Evolutionary conservation across 2,888 invertebrate species (phyloP).

Genomic region (Brenthis hecate): DNA sequence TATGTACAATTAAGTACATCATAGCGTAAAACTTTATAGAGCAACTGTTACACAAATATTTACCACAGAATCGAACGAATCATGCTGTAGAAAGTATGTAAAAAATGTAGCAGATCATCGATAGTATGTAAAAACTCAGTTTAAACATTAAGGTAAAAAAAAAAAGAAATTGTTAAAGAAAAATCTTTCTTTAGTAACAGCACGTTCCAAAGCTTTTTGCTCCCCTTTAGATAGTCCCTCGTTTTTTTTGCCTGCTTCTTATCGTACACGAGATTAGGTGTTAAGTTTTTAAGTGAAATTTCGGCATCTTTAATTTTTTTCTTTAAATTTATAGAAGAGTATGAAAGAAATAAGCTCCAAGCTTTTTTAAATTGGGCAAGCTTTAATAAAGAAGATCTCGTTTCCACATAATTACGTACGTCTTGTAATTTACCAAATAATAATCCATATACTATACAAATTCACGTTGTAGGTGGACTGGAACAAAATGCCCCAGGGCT

Average conservation of each 20-base stretch:
- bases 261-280: conserved; percentile 72
- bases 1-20: no score
- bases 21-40: no score
- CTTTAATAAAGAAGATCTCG: no score
- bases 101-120: conserved; percentile 12
- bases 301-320: conserved; percentile 53
- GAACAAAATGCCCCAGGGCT: no score
- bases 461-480: no score
- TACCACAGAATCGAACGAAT: no score
- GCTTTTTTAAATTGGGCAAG: no score
- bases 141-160: conserved; percentile 4
- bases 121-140: neutral
- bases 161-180: neutral
- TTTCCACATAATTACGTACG: no score
- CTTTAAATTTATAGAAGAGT: conserved; percentile 42
- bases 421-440: no score
- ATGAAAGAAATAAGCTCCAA: no score
- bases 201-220: conserved; percentile 22
- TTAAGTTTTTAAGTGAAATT: conserved; percentile 53
- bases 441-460: no score
- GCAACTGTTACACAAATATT: no score
- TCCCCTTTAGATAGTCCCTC: conserved; percentile 43
- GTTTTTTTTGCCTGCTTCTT: conserved; percentile 59
- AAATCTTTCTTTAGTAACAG: conserved; percentile 9
- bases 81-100: neutral